These are phyloP conservation scores for Himalopsyche japonica DNA, from an alignment of 2,888 invertebrate species.

Conservation along the genomic window DNA sequence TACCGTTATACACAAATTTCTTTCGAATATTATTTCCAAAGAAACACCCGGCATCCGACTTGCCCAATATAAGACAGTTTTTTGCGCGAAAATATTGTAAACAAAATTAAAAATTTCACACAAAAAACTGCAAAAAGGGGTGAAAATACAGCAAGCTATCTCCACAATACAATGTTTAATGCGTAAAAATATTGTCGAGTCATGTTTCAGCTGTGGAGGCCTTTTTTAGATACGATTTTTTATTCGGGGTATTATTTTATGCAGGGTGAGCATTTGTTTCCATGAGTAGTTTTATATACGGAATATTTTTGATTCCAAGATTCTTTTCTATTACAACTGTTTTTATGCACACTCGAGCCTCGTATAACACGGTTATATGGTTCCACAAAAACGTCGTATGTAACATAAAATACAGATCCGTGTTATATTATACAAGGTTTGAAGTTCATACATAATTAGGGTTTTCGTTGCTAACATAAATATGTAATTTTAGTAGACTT, in stretches of 20 bases:
- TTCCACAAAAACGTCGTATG: too few species aligned
- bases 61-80: neutral
- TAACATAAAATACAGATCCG: too few species aligned
- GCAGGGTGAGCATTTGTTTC: neutral
- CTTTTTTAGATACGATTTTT: neutral
- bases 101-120: neutral
- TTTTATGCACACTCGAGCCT: too few species aligned
- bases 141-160: neutral
- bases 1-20: too few species aligned
- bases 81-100: neutral
- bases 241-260: too few species aligned
- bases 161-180: neutral
- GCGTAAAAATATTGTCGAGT: constrained; percentile 30
- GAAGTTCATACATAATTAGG: too few species aligned
- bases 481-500: too few species aligned
- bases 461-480: too few species aligned
- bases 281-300: neutral
- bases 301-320: too few species aligned
- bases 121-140: neutral
- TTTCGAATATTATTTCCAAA: neutral
- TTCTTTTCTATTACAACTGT: too few species aligned
- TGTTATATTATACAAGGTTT: too few species aligned
- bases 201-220: constrained; percentile 20
- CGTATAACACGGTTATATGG: too few species aligned
- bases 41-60: neutral